These are phyloP conservation scores for Elysia crispata DNA, from an alignment of 2,888 invertebrate species.

Conservation along the genomic window DNA sequence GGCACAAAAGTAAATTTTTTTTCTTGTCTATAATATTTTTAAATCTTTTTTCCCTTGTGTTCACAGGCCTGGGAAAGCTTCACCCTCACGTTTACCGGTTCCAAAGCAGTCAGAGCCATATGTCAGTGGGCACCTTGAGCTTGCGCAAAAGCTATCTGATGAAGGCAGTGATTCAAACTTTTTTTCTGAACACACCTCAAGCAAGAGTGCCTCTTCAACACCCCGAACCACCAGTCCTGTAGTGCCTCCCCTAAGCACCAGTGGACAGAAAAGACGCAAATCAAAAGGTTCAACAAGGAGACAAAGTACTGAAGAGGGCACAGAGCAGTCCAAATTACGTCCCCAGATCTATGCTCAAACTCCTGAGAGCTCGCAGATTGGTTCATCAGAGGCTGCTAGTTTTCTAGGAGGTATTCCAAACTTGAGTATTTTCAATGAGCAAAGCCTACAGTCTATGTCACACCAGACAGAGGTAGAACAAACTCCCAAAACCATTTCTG, in stretches of 20 bases:
- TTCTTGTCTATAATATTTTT: no score
- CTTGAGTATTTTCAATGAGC: slow-evolving; percentile 36
- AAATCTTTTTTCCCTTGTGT: no score
- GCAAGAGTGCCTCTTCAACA: slow-evolving; percentile 31
- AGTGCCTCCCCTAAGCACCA: not conserved
- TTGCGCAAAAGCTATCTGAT: slow-evolving; percentile 78
- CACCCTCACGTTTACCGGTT: slow-evolving; percentile 44
- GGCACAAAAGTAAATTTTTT: no score
- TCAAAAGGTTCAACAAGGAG: slow-evolving; percentile 26
- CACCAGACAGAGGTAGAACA: not conserved
- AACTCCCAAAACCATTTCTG: not conserved
- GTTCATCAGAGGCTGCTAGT: no score
- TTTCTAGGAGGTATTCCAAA: slow-evolving; percentile 31
- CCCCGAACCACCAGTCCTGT: slow-evolving; percentile 43
- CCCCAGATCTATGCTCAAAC: not conserved
- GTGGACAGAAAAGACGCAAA: slow-evolving; percentile 17
- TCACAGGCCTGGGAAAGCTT: slow-evolving; percentile 36
- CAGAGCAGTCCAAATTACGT: not conserved
- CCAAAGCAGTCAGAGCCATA: slow-evolving; percentile 49
- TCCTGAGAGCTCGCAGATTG: no score
- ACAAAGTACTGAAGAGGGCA: slow-evolving; percentile 16
- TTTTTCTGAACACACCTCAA: slow-evolving; percentile 46
- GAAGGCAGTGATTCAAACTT: slow-evolving; percentile 73
- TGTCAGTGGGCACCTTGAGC: slow-evolving; percentile 76
- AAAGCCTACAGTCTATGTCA: not conserved